Conservation (phyloP, 2,888 invertebrate species). For the Ennomos erosarius region DNA sequence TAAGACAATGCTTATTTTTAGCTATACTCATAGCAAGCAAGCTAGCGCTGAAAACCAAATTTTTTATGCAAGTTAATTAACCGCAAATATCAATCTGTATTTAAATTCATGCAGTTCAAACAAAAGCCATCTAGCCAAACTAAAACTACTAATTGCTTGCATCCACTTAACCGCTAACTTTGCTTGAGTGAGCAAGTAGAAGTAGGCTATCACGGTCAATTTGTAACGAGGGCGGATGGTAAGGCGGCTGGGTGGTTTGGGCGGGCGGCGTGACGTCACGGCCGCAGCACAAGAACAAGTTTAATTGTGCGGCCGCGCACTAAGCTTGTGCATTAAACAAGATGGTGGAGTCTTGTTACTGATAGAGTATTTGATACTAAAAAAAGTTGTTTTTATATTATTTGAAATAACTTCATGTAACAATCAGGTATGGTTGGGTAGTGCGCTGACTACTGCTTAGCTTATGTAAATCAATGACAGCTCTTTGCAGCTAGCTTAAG, state of each 20-base stretch:
- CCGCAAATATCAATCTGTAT: neutral
- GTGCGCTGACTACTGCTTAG: too few species aligned
- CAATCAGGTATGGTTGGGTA: too few species aligned
- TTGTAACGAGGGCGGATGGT: slow-evolving; percentile 27
- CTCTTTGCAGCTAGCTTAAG: too few species aligned
- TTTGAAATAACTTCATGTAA: too few species aligned
- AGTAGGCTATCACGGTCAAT: slow-evolving; percentile 30
- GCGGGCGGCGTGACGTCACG: slow-evolving; percentile 36
- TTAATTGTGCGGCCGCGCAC: slow-evolving; percentile 35
- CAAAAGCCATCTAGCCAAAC: slow-evolving; percentile 1
- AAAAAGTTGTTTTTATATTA: too few species aligned
- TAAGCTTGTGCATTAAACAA: slow-evolving; percentile 33
- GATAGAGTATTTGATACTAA: slow-evolving; percentile 4
- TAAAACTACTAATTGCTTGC: slow-evolving; percentile 9
- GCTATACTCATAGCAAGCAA: too few species aligned
- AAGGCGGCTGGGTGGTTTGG: slow-evolving; percentile 5
- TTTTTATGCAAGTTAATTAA: neutral
- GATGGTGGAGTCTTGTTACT: slow-evolving; percentile 4
- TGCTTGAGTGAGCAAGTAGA: slow-evolving; percentile 15
- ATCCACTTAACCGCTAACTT: slow-evolving; percentile 14
- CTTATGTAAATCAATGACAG: too few species aligned
- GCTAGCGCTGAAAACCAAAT: too few species aligned
- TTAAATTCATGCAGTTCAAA: neutral
- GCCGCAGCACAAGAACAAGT: slow-evolving; percentile 28
- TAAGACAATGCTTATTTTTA: too few species aligned